Evolutionary conservation across 1,140 invertebrate species (phyloP), one percentile per base, ranked within the genome.

Genomic region (Ceratina japonica): DNA sequence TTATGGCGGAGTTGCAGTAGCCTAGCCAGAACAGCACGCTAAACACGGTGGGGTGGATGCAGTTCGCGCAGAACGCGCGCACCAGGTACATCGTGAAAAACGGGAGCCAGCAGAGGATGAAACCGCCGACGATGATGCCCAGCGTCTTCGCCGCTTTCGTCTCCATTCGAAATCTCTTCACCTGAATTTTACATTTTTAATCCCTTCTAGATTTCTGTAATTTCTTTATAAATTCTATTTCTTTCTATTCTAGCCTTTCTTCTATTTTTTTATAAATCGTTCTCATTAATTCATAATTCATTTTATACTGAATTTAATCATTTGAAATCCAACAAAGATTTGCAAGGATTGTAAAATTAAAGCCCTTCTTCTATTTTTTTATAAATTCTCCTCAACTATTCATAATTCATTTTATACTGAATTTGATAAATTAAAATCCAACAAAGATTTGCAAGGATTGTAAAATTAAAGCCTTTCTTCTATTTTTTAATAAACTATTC

Each of bases 1-100:
- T 99, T 79, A 98, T 96, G 27, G 98, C 97, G 15, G 97, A 98
- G 91, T 99, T 99, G 90, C 97, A 97, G 91, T 99, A 99, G 2
- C 98, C 98, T 31, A 99, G 94, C 98, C 98, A 99, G 92, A 99
- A 99, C 10, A 99, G 94, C 1, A 99, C 95, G 58, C 96, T 98
- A 92, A 99, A 98, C 52, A 97, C 92, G 61, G 97, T 94, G 1
- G 95, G 94, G 71, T 96, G 94, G 51, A 97, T 97, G 90, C 96
- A 97, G 70, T 95, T 94, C 2, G 94, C 94, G 83, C 96, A 97
- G 89, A 98, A 97, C 0, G 96, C 97, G 69, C 96, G 93, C 27
- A 97, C 94, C 37, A 98, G 93, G 90, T 99, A 99, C 93, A 98
- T 96, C 10, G 96, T 97, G 93, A 99, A 99, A 93, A 99, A 99